Evolutionary conservation across 2,888 invertebrate species (phyloP).

Genomic region (Clepsis dumicolana): DNA sequence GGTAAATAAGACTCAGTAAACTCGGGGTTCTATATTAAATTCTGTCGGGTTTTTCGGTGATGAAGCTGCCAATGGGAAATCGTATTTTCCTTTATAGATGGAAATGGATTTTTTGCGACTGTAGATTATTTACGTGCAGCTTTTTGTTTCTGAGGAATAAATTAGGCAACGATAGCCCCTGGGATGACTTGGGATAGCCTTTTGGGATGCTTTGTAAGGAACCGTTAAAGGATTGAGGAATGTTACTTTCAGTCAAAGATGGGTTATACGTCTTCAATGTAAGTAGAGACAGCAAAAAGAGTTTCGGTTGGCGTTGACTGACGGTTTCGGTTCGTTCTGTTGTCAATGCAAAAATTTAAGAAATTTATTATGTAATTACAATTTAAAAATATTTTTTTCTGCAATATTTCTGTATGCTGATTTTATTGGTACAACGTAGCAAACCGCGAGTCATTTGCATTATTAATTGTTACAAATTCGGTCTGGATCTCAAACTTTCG

Average conservation of each 20-base stretch:
- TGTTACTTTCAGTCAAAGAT: neutral
- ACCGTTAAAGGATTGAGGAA: neutral
- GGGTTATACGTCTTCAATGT: neutral
- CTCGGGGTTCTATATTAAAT: slow-evolving; percentile 81
- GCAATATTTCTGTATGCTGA: too few species aligned
- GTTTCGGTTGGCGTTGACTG: neutral
- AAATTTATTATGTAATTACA: too few species aligned
- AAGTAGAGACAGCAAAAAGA: neutral
- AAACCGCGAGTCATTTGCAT: too few species aligned
- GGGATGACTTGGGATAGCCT: neutral
- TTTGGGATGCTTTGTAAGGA: neutral
- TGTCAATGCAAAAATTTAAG: neutral
- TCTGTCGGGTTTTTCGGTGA: slow-evolving; percentile 75
- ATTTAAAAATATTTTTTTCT: too few species aligned
- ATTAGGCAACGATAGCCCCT: slow-evolving; percentile 14
- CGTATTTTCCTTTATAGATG: slow-evolving; percentile 68
- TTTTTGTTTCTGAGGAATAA: slow-evolving; percentile 46
- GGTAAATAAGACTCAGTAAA: slow-evolving; percentile 76
- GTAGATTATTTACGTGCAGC: slow-evolving; percentile 66
- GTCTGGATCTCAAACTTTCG: too few species aligned
- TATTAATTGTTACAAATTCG: too few species aligned
- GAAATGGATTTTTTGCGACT: slow-evolving; percentile 66
- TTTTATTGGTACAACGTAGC: too few species aligned
- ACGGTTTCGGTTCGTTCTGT: neutral
- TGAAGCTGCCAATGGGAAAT: slow-evolving; percentile 73